Base-by-base conservation (phyloP, 2,888 invertebrate species). In the Drosophila niveifrons region DNA sequence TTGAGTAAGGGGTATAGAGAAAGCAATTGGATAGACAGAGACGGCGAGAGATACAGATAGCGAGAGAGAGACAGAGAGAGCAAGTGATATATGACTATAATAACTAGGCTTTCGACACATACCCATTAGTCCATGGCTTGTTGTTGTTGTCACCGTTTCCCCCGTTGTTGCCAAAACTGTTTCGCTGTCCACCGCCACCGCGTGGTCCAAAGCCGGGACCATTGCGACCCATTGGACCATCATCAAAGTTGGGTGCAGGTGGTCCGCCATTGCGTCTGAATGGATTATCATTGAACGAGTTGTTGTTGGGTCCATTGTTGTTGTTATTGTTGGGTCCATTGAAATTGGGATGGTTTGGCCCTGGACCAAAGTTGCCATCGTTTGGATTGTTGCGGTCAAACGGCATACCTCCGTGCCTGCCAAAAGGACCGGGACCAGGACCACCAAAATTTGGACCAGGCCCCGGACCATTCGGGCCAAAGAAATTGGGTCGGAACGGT, bases 241-340 rank as follows among this genome's bases (percentile, higher is more conserved):
- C 68, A 55, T 73, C 76, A n/a, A 78, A 80, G 13, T 13, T 67
- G 39, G 76, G 66, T 0, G 34, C 43, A 10, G 64, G 63, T 0
- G 74, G 53, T 31, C 76, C 86, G 17, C 61, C 68, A 11, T 71
- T 80, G 2, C 91, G 87, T 18, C 87, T 79, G 61, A 90, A 91
- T 11, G 91, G 91, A 80, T 90, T 91, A 44, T 80, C 74, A 61
- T 50, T 62, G 13, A 71, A 77, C 8, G 66, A 36, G 34, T 61
- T 36, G n/a, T 36, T 36, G 36, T 36, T 36, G 36, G 36, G 36
- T 4, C 36, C 36, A 36, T 36, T 36, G n/a, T 62, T 70, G 23
- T 57, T 64, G 11, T 43, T 28, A 15, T 29, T 52, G 13, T 70
- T 72, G 8, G 69, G 58, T 29, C 52, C 69, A 55, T 66, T 64